Evolutionary conservation across 2,888 invertebrate genomes (phyloP), one percentile per base, ranked within the genome.

Genomic region (Globia sparganii): DNA sequence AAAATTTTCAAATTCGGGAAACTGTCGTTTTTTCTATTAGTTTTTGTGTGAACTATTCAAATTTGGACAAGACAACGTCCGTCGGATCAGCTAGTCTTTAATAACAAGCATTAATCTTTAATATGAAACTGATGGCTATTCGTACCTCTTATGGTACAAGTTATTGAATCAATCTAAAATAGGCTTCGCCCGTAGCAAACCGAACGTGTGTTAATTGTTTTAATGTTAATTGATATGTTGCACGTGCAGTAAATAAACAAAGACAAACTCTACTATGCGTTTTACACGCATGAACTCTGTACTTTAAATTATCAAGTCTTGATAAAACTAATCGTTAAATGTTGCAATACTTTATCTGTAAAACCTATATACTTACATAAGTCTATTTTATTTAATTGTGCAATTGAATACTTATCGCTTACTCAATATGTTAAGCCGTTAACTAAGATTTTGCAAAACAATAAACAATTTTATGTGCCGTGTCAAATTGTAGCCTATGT

Each of bases 171-270:
- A 78, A 61, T 78, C 46, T 69, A 2, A 58, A 61, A 61, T 61
- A 72, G 31, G 21, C 15, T 15, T 71, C 37, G 43, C 18, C 53
- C 37, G 21, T 69, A 78, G 25, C 69, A 21, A 31, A 28, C 65
- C 80, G 70, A 49, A 66, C 2, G 53, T n/a, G 68, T 72, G 84
- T 56, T 81, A 65, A 81, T 81, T 67, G 31, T 71, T 64, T 71
- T 37, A 59, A 84, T 84, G 66, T 34, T 79, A 73, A 84, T 80
- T 84, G 28, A 80, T 71, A 43, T 43, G 73, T 49, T 65, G 71
- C 65, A 75, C 75, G 75, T 75, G 86, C 80, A 56, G 62, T 53
- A 56, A 71, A 84, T 84, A 80, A 84, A 84, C 70, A 81, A 80
- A 71, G 59, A 49, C 59, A 31, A 78, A 53, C 71, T 71, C 64